phyloP scores from a whole-genome alignment of 1,140 invertebrate species.

The Sminthurinus signatus region DNA sequence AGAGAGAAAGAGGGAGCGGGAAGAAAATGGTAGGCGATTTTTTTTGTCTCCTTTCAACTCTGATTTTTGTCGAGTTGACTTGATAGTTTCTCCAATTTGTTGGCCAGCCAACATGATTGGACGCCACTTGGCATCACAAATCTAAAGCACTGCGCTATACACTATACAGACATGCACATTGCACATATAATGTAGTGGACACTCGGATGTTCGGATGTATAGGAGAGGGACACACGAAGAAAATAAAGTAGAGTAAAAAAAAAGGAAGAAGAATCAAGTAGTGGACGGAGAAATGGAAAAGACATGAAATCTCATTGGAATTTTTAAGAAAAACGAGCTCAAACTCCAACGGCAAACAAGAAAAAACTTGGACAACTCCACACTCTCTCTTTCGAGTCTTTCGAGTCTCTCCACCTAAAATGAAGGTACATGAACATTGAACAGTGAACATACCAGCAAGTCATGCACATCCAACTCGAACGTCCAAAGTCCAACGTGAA shows the following conservation, averaged over 20 bases:
- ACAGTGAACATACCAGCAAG: too few species aligned
- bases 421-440: too few species aligned
- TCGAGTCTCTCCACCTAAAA: too few species aligned
- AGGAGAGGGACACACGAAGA: slow-evolving; percentile 2
- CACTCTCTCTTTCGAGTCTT: too few species aligned
- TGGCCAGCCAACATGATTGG: background rate
- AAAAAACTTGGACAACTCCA: background rate
- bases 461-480: too few species aligned
- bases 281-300: background rate
- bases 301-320: slow-evolving; percentile 11
- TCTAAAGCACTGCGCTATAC: too few species aligned
- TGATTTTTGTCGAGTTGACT: slow-evolving; percentile 8
- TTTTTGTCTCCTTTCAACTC: background rate
- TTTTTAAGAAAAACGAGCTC: slow-evolving; percentile 20
- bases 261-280: background rate
- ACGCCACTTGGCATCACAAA: too few species aligned
- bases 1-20: too few species aligned
- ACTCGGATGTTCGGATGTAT: background rate
- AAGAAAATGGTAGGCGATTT: too few species aligned
- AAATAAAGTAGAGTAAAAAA: background rate
- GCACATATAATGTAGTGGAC: too few species aligned
- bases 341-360: slow-evolving; percentile 18
- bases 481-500: too few species aligned
- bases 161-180: too few species aligned
- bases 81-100: slow-evolving; percentile 7